phyloP scores from a whole-genome alignment of 2,888 invertebrate genomes.

The Aleiodes testaceus region DNA sequence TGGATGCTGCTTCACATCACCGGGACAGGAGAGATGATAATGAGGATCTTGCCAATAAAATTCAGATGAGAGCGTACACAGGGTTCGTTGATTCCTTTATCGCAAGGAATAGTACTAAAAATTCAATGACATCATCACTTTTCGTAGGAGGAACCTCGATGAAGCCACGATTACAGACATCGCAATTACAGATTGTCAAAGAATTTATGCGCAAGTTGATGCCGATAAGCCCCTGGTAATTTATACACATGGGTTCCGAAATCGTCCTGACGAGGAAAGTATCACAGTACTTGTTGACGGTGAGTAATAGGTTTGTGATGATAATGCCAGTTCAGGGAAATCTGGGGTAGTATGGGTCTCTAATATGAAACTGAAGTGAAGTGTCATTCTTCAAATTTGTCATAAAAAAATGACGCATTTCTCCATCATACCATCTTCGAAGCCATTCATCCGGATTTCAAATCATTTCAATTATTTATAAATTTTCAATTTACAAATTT shows the following conservation, averaged over 20 bases:
- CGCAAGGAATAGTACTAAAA: background rate
- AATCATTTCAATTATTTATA: background rate
- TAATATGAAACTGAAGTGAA: too few relatives aligned
- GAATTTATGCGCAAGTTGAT: slow-evolving; percentile 50
- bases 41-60: background rate
- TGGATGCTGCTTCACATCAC: background rate
- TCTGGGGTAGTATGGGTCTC: too few relatives aligned
- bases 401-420: too few relatives aligned
- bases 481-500: background rate
- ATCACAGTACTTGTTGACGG: slow-evolving; percentile 54
- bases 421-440: too few relatives aligned
- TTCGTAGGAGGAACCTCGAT: slow-evolving; percentile 36
- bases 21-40: background rate
- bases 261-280: slow-evolving; percentile 54
- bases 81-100: slow-evolving; percentile 43
- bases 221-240: slow-evolving; percentile 50
- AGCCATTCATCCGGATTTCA: too few relatives aligned
- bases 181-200: slow-evolving; percentile 38
- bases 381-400: too few relatives aligned
- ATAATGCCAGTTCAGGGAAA: too few relatives aligned
- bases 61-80: slow-evolving; percentile 41
- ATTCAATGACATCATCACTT: background rate
- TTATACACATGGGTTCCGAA: slow-evolving; percentile 57
- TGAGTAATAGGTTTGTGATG: slow-evolving; percentile 31
- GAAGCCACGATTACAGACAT: slow-evolving; percentile 32